Base-by-base conservation (phyloP, 2,888 invertebrate species). In the Galeopsomyia nigrocyanea region DNA sequence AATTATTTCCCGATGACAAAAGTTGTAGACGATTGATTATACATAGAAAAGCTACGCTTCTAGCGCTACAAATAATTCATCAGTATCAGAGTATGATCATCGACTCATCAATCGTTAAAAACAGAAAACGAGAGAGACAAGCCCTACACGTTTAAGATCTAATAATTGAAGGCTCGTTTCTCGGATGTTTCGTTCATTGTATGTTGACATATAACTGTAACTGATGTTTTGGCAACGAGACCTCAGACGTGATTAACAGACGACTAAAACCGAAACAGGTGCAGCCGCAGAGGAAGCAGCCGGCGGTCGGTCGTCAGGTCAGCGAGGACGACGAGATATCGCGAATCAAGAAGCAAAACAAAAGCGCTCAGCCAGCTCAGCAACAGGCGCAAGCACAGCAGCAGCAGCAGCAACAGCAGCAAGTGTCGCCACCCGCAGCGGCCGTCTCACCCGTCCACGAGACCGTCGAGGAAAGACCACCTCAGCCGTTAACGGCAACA, bases 241-340 rank as follows among this genome's bases (percentile, higher is more conserved):
- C 26, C 26, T 3, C 13, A 39, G 10, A 13, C 1, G 13, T 39
- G 39, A 9, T 39, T 39, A 39, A 39, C 39, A 3, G 39, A 39
- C 13, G 39, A 39, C 39, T 39, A 13, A 39, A 39, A 39, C 39
- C 39, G 39, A 10, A 39, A 13, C 70, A 71, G 67, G 70, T 73
- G 72, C 74, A 73, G 55, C 68, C 58, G 47, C 77, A 63, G 62
- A 63, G 65, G 62, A 47, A 68, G 55, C 53, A 84, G 51, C 77
- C 81, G 56, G 90, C 91, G n/a, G 89, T 94, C 13, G 90, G 91
- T 62, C 89, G 95, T 74, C 95, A 95, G 87, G 90, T 93, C 77
- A 95, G 95, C 83, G 96, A 96, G 87, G 96, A 95, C 81, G 95
- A 96, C 82, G 97, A 97, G 86, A 95, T 96, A 76, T 89, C 94